Conservation (phyloP, 1,140 invertebrate species). For the Procambarus virginalis region DNA sequence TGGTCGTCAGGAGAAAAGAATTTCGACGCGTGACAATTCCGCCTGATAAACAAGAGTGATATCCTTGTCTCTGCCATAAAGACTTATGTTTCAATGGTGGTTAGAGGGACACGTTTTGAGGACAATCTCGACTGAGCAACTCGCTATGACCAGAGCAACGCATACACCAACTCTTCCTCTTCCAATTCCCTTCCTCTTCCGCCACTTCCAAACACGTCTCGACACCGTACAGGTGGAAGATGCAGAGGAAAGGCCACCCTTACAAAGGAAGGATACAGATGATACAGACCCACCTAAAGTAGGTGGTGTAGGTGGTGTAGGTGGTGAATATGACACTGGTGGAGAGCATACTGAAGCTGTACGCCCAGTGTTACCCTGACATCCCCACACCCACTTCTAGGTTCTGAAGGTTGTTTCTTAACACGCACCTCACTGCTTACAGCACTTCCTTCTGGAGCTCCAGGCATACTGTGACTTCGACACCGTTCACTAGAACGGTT, state of each 20-base stretch:
- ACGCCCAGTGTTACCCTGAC: slow-evolving; percentile 30
- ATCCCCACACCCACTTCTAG: slow-evolving; percentile 55
- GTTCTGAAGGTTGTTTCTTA: slow-evolving; percentile 55
- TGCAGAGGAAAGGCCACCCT: slow-evolving; percentile 69
- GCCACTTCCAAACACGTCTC: too few species aligned
- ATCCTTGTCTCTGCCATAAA: too few species aligned
- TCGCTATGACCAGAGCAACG: too few species aligned
- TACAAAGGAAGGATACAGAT: slow-evolving; percentile 68
- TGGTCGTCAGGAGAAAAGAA: too few species aligned
- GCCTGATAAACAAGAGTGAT: too few species aligned
- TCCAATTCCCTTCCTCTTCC: too few species aligned
- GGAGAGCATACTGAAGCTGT: slow-evolving; percentile 69
- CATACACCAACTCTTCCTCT: too few species aligned
- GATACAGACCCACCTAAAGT: slow-evolving; percentile 67
- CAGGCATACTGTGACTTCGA: slow-evolving; percentile 69
- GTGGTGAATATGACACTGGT: slow-evolving; percentile 64
- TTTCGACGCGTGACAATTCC: too few species aligned
- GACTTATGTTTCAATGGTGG: too few species aligned
- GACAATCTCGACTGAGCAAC: too few species aligned
- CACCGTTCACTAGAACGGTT: slow-evolving; percentile 54
- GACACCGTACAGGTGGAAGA: slow-evolving; percentile 70
- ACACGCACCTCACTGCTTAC: slow-evolving; percentile 59
- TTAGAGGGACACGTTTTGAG: too few species aligned
- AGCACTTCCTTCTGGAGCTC: slow-evolving; percentile 65
- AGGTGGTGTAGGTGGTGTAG: slow-evolving; percentile 68